Conservation (phyloP, 1,140 invertebrate species). For the Heterodera carotae region DNA sequence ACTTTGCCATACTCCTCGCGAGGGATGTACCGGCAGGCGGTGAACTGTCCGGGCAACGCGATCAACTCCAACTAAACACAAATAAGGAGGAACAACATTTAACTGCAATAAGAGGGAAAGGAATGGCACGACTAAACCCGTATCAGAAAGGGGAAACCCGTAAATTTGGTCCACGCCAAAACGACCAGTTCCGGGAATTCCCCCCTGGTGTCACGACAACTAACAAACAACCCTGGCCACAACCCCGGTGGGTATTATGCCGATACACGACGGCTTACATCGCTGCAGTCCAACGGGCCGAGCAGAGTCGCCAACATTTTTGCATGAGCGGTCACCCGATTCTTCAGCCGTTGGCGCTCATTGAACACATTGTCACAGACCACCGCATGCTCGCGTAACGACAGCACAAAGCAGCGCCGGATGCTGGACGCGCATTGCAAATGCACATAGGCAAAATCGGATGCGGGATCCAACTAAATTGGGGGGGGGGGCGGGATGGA, state of each 20-base stretch:
- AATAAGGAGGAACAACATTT: slow-evolving; percentile 1
- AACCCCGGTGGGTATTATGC: too few relatives aligned
- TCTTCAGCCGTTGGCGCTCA: slow-evolving; percentile 23
- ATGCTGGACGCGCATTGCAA: slow-evolving; percentile 8
- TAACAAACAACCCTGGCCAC: too few relatives aligned
- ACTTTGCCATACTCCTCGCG: slow-evolving; percentile 18
- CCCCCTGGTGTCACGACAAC: too few relatives aligned
- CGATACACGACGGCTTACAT: slow-evolving; percentile 21
- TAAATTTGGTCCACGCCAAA: too few relatives aligned
- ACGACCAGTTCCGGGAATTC: too few relatives aligned
- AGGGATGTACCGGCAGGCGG: slow-evolving; percentile 20
- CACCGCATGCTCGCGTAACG: slow-evolving; percentile 24
- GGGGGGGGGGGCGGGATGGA: too few relatives aligned
- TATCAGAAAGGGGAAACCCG: too few relatives aligned
- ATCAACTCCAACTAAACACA: slow-evolving; percentile 26
- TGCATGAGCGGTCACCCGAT: slow-evolving; percentile 25
- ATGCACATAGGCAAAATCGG: slow-evolving; percentile 26
- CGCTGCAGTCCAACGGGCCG: slow-evolving; percentile 11
- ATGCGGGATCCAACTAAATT: slow-evolving; percentile 17
- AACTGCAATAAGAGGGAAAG: too few relatives aligned
- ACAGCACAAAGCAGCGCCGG: slow-evolving; percentile 3
- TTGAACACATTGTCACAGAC: slow-evolving; percentile 32
- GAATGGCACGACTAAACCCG: too few relatives aligned
- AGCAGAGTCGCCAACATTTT: slow-evolving; percentile 14
- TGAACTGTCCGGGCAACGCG: slow-evolving; percentile 2